These are phyloP conservation scores for Tyto alba DNA, from an alignment of 2,113 vertebrate genomes.

Conservation along the genomic window DNA sequence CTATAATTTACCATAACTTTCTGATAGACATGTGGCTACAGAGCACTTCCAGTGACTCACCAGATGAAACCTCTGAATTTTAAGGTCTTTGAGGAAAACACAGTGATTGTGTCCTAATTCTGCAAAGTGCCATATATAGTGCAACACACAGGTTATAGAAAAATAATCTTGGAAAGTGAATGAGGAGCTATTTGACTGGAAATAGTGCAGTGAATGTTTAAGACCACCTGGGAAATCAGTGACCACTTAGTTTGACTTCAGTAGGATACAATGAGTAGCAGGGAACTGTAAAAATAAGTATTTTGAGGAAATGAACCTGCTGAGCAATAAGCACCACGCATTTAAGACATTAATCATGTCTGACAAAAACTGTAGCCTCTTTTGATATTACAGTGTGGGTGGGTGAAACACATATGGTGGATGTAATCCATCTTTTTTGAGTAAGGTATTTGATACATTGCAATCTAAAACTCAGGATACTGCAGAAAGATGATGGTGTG, in stretches of 20 bases:
- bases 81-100: background rate
- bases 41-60: conserved; percentile 7
- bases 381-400: background rate
- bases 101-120: background rate
- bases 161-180: conserved; percentile 7
- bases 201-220: background rate
- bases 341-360: conserved; percentile 5
- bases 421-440: background rate
- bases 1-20: background rate
- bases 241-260: conserved; percentile 7
- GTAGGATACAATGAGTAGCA: background rate
- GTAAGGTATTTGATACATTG: background rate
- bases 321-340: background rate
- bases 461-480: background rate
- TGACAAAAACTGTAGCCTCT: background rate
- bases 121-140: background rate
- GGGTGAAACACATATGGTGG: background rate
- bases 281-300: background rate
- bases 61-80: background rate
- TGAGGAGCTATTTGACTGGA: background rate
- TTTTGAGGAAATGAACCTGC: background rate
- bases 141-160: background rate
- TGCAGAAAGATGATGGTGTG: background rate
- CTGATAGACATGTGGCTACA: background rate
- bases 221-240: conserved; percentile 22